These are phyloP conservation scores for Heliconius hermathena DNA, from an alignment of 1,140 invertebrate genomes.

Conservation along the genomic window DNA sequence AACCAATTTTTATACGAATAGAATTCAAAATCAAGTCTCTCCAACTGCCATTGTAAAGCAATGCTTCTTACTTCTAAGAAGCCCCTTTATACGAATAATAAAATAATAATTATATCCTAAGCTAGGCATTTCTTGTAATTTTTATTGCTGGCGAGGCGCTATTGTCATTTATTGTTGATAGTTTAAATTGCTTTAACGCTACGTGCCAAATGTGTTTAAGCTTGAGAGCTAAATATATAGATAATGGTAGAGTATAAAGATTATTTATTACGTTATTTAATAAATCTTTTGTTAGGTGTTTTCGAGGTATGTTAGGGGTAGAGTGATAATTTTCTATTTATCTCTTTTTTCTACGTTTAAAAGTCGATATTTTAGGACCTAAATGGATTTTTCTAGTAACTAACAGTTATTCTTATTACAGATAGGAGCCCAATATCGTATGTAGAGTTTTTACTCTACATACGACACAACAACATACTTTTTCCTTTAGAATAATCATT, in stretches of 20 bases:
- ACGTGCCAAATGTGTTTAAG: constrained; percentile 5
- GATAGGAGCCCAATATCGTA: no score
- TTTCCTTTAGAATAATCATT: no score
- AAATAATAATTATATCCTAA: constrained; percentile 39
- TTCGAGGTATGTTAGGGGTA: no score
- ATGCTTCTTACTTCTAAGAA: constrained; percentile 29
- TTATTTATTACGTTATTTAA: neutral
- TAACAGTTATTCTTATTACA: no score
- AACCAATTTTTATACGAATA: neutral
- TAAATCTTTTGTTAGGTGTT: neutral
- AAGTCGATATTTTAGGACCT: no score
- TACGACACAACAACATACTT: no score
- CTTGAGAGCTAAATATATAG: neutral
- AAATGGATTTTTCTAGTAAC: no score
- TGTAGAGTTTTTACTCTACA: no score
- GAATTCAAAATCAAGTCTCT: constrained; percentile 8
- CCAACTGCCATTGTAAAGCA: neutral
- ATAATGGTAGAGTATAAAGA: neutral
- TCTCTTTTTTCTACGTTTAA: no score
- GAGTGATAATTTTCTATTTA: no score
- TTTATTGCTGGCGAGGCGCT: constrained; percentile 23
- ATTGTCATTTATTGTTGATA: constrained; percentile 26
- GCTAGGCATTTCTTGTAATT: constrained; percentile 25
- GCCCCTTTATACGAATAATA: constrained; percentile 34
- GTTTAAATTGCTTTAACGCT: neutral